Evolutionary conservation across 2,113 vertebrate species (phyloP).

Genomic region (Rhodinocichla rosea): DNA sequence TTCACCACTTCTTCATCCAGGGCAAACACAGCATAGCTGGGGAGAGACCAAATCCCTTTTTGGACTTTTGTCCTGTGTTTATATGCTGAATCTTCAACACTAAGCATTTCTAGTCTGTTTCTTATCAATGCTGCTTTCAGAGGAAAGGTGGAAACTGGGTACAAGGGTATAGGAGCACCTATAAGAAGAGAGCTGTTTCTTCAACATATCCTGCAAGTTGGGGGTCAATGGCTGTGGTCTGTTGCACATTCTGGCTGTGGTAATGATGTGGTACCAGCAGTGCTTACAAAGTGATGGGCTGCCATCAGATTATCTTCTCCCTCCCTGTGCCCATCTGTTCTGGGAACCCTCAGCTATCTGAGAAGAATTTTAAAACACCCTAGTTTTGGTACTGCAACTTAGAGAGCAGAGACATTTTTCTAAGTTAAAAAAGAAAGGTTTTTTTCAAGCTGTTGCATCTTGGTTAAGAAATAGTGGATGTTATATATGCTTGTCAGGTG

Average conservation of each 20-base stretch:
- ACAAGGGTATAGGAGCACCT: not conserved
- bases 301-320: not conserved
- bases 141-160: not conserved
- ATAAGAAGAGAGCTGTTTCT: not conserved
- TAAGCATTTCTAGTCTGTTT: not conserved
- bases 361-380: not conserved
- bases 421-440: not conserved
- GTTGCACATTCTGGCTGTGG: not conserved
- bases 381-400: not conserved
- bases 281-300: not conserved
- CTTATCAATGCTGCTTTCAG: not conserved
- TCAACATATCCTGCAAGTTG: not conserved
- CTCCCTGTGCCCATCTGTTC: not conserved
- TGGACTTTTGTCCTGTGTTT: not conserved
- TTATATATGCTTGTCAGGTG: not conserved
- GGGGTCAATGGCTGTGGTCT: not conserved
- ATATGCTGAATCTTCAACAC: not conserved
- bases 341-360: not conserved
- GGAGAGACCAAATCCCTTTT: not conserved
- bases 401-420: not conserved
- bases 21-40: not conserved
- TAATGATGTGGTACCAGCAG: not conserved
- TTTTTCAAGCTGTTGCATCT: not conserved
- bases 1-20: not conserved
- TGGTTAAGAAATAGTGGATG: not conserved